phyloP scores from a whole-genome alignment of 2,888 invertebrate genomes.

The Drosophila eohydei region DNA sequence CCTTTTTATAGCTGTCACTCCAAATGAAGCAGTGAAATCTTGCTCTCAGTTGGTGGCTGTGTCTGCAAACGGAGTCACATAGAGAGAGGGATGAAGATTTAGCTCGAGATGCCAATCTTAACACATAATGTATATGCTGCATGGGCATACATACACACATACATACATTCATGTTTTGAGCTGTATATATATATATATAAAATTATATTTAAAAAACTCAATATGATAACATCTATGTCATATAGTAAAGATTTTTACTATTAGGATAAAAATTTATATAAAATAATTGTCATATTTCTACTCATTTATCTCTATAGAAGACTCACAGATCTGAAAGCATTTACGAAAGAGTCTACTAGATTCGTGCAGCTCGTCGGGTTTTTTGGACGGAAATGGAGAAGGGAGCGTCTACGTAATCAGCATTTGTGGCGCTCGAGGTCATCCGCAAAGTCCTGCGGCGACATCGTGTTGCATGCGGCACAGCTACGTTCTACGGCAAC shows the following conservation, averaged over 20 bases:
- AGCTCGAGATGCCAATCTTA: neutral
- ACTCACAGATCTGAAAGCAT: neutral
- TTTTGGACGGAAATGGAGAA: conserved; percentile 53
- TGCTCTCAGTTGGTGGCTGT: neutral
- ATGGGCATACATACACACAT: no score
- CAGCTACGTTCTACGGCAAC: conserved; percentile 56
- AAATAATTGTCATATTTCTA: neutral
- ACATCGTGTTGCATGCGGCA: conserved; percentile 74
- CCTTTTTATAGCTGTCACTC: conserved; percentile 1
- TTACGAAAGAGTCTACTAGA: conserved; percentile 29
- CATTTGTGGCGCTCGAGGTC: conserved; percentile 81
- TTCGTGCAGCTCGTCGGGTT: conserved; percentile 10
- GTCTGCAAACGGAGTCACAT: neutral
- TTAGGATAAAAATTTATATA: neutral
- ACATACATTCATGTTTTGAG: neutral
- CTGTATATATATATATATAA: no score
- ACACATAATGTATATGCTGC: neutral
- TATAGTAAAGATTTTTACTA: no score
- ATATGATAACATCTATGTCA: no score
- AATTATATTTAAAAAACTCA: no score
- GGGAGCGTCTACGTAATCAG: conserved; percentile 76
- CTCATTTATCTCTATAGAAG: no score
- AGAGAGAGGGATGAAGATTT: neutral
- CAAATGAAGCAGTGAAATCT: neutral
- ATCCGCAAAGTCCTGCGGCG: conserved; percentile 74